Evolutionary conservation across 2,113 vertebrate genomes (phyloP).

Genomic region (Osmerus mordax): DNA sequence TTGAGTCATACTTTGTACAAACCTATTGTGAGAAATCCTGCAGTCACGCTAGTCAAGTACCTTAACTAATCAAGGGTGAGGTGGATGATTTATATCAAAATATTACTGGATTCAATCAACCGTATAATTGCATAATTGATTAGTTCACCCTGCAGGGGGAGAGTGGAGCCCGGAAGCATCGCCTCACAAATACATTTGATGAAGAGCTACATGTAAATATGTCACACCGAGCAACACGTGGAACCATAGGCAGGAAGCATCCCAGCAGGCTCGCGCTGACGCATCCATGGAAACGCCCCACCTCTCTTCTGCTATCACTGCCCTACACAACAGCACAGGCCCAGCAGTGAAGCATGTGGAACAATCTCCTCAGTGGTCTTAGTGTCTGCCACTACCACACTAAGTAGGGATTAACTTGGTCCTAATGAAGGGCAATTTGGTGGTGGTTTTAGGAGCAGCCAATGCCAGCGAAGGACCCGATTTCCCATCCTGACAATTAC

Average conservation of each 20-base stretch:
- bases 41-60: background rate
- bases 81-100: slow-evolving; percentile 27
- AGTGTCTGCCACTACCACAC: slow-evolving; percentile 27
- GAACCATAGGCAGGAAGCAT: background rate
- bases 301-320: slow-evolving; percentile 11
- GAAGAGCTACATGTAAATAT: slow-evolving; percentile 14
- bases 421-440: slow-evolving; percentile 62
- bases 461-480: slow-evolving; percentile 31
- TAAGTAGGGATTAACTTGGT: slow-evolving; percentile 61
- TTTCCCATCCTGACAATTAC: slow-evolving; percentile 39
- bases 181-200: slow-evolving; percentile 22
- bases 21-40: background rate
- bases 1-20: slow-evolving; percentile 8
- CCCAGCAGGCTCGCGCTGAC: background rate
- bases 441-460: slow-evolving; percentile 34
- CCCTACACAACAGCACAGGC: slow-evolving; percentile 10
- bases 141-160: slow-evolving; percentile 25
- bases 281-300: background rate
- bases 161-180: slow-evolving; percentile 1
- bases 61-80: slow-evolving; percentile 9
- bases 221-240: slow-evolving; percentile 4
- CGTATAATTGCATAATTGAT: slow-evolving; percentile 23
- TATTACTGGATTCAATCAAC: slow-evolving; percentile 26
- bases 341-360: slow-evolving; percentile 35
- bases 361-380: slow-evolving; percentile 12